A percentile compares a stretch with the other conserved stretches of the same genome.
phyloP scores from a whole-genome alignment of 2,113 vertebrate genomes.

The Silurus meridionalis region DNA sequence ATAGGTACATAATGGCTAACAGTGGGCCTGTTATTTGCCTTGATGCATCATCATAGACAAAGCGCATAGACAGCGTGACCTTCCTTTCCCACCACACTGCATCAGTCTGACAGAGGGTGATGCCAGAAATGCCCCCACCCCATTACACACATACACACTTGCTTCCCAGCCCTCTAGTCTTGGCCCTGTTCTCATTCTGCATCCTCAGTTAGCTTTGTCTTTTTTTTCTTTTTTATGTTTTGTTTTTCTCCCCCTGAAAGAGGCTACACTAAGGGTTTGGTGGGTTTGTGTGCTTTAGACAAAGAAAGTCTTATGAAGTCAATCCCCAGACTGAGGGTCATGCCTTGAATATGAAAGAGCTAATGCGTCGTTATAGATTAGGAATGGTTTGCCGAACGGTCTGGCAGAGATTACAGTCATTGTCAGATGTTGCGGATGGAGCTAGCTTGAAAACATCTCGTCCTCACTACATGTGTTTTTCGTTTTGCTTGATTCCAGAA shows the following conservation, averaged over 20 bases:
- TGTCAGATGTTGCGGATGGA: conserved; percentile 46
- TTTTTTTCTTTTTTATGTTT: not conserved
- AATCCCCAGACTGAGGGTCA: conserved; percentile 55
- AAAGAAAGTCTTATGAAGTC: conserved; percentile 53
- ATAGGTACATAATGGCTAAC: conserved; percentile 98
- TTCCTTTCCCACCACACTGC: conserved; percentile 72
- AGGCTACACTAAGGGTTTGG: conserved; percentile 22
- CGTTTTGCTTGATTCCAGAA: conserved; percentile 66
- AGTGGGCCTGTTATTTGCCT: conserved; percentile 83
- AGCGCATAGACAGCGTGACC: conserved; percentile 79
- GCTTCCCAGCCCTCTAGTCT: conserved; percentile 35
- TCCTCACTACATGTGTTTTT: conserved; percentile 65
- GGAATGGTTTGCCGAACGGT: conserved; percentile 46
- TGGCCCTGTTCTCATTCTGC: conserved; percentile 30
- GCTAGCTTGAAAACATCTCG: conserved; percentile 44
- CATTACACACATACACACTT: conserved; percentile 37
- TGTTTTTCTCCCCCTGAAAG: not conserved
- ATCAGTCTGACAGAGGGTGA: conserved; percentile 62
- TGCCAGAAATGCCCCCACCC: conserved; percentile 61
- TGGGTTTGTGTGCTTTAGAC: conserved; percentile 35
- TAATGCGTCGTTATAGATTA: conserved; percentile 56
- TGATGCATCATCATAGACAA: conserved; percentile 87
- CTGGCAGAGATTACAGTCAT: conserved; percentile 45
- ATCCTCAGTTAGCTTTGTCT: conserved; percentile 9
- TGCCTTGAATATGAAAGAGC: conserved; percentile 53